These are phyloP conservation scores for Butorides virescens DNA, from an alignment of 2,113 vertebrate genomes.

Conservation along the genomic window DNA sequence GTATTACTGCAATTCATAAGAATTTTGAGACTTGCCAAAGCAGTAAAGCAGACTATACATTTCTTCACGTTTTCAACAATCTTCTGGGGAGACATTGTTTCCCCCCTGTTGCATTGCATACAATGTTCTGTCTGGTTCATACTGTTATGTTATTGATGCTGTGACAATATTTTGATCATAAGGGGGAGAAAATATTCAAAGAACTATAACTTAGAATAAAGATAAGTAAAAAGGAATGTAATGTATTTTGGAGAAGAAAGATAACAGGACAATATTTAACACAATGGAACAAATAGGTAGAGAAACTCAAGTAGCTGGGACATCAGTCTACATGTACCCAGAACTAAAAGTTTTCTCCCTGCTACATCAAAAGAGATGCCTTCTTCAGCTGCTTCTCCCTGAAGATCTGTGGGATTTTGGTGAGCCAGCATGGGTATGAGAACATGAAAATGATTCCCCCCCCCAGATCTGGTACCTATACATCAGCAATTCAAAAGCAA, in stretches of 20 bases:
- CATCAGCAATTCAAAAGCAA: not conserved
- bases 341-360: not conserved
- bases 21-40: not conserved
- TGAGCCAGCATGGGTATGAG: not conserved
- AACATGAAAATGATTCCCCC: not conserved
- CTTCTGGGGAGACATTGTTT: not conserved
- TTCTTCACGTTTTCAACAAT: not conserved
- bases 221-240: not conserved
- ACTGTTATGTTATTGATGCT: not conserved
- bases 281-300: not conserved
- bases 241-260: not conserved
- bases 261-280: not conserved
- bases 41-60: not conserved
- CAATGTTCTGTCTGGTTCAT: not conserved
- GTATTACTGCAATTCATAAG: not conserved
- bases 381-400: not conserved
- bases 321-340: not conserved
- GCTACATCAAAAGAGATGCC: not conserved
- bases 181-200: not conserved
- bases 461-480: not conserved
- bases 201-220: not conserved
- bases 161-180: not conserved
- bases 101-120: not conserved
- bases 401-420: not conserved
- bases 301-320: not conserved